These are phyloP conservation scores for Eulemur mongoz DNA, from an alignment of 2,797 vertebrate genomes.

Conservation along the genomic window DNA sequence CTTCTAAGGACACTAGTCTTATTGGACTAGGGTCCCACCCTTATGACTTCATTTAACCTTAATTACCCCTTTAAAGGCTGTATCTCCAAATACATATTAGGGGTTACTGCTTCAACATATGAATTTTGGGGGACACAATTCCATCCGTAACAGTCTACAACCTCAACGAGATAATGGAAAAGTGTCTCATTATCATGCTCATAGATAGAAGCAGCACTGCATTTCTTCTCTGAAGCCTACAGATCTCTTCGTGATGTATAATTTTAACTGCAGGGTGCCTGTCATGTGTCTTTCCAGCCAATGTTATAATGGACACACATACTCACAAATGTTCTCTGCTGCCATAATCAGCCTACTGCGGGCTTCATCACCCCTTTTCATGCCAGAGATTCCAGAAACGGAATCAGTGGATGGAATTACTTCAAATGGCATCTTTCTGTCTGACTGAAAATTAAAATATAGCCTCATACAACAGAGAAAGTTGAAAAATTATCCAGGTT, in stretches of 20 bases:
- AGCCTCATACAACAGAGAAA: not conserved
- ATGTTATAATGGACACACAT: not conserved
- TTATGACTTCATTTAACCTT: not conserved
- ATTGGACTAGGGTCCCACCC: not conserved
- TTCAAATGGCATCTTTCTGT: not conserved
- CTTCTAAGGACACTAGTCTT: not conserved
- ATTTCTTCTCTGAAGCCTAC: not conserved
- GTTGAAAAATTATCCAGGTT: not conserved
- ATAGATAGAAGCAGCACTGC: not conserved
- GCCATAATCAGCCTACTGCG: not conserved
- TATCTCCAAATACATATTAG: not conserved
- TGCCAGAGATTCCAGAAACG: not conserved
- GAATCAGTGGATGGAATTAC: not conserved
- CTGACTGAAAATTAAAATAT: conserved; percentile 22
- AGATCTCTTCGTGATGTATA: not conserved
- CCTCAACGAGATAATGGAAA: not conserved
- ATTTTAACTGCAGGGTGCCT: not conserved
- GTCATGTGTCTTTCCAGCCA: not conserved
- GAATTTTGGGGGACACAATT: not conserved
- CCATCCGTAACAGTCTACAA: not conserved
- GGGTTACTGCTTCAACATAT: not conserved
- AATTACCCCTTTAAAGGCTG: not conserved
- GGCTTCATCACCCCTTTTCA: not conserved
- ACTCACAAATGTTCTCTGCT: not conserved
- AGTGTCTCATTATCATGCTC: not conserved